Evolutionary conservation across 1,140 invertebrate species (phyloP).

Genomic region (Metopolophium dirhodum): DNA sequence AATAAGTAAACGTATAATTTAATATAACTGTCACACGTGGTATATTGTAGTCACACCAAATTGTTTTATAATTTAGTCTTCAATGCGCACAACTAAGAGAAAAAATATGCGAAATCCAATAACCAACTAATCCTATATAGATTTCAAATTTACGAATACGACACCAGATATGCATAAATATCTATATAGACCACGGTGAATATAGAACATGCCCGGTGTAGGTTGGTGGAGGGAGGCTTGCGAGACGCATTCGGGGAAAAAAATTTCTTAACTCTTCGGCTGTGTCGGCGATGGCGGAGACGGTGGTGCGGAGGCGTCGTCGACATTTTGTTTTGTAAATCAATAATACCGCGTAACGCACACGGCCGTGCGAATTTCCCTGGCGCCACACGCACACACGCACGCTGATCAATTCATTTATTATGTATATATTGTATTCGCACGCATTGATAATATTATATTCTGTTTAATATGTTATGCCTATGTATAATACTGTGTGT

Average conservation of each 20-base stretch:
- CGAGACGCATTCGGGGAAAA: background rate
- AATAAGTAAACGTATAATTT: too few relatives aligned
- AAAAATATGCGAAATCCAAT: too few relatives aligned
- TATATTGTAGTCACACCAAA: too few relatives aligned
- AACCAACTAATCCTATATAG: too few relatives aligned
- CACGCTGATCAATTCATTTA: background rate
- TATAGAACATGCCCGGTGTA: background rate
- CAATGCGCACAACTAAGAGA: too few relatives aligned
- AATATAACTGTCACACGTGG: too few relatives aligned
- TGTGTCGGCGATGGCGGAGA: background rate
- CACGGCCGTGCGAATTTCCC: background rate
- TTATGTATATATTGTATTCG: background rate
- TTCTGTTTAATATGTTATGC: too few relatives aligned
- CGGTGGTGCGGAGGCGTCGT: background rate
- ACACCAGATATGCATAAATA: background rate
- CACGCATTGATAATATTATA: background rate
- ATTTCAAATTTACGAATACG: too few relatives aligned
- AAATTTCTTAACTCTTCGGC: background rate
- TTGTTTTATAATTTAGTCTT: too few relatives aligned
- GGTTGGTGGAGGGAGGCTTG: background rate
- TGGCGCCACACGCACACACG: background rate
- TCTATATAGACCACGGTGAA: background rate
- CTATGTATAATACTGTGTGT: background rate
- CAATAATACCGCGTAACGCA: constrained; percentile 41
- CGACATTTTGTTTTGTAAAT: constrained; percentile 28